Conservation (phyloP, 2,113 vertebrate species). For the Nerophis ophidion region DNA sequence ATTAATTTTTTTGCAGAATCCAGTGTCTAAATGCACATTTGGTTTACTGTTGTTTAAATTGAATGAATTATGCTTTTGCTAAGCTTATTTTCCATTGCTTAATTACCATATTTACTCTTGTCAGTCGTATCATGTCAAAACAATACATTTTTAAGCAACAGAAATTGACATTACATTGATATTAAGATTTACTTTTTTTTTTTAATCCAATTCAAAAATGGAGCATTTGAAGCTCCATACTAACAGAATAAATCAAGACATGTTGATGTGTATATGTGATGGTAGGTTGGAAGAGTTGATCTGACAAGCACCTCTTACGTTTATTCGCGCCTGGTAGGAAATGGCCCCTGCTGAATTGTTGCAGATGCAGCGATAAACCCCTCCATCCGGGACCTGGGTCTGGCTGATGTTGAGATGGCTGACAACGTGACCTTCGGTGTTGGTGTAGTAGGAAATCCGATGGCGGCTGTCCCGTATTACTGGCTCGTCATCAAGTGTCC, state of each 20-base stretch:
- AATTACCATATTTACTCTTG: too few species aligned
- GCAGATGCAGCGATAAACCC: slow-evolving; percentile 95
- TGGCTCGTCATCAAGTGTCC: slow-evolving; percentile 92
- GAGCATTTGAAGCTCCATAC: neutral
- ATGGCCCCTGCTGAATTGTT: slow-evolving; percentile 98
- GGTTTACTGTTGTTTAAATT: too few species aligned
- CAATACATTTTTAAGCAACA: too few species aligned
- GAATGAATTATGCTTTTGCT: too few species aligned
- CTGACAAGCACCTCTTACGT: slow-evolving; percentile 99
- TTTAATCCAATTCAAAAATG: too few species aligned
- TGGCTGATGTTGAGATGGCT: slow-evolving; percentile 97
- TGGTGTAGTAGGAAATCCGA: slow-evolving; percentile 88
- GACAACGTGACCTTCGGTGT: slow-evolving; percentile 85
- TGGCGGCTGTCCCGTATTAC: slow-evolving; percentile 86
- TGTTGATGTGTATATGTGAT: slow-evolving; percentile 70
- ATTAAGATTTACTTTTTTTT: too few species aligned
- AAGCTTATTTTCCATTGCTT: too few species aligned
- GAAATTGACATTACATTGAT: too few species aligned
- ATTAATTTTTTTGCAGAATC: too few species aligned
- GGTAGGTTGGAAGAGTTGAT: slow-evolving; percentile 93
- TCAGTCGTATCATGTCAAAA: too few species aligned
- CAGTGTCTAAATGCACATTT: too few species aligned
- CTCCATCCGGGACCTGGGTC: slow-evolving; percentile 91
- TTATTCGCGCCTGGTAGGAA: slow-evolving; percentile 99
- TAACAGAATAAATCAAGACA: slow-evolving; percentile 65